Conservation (phyloP, 92 coral and sea anemone genomes). For the Bergia puertoricense region DNA sequence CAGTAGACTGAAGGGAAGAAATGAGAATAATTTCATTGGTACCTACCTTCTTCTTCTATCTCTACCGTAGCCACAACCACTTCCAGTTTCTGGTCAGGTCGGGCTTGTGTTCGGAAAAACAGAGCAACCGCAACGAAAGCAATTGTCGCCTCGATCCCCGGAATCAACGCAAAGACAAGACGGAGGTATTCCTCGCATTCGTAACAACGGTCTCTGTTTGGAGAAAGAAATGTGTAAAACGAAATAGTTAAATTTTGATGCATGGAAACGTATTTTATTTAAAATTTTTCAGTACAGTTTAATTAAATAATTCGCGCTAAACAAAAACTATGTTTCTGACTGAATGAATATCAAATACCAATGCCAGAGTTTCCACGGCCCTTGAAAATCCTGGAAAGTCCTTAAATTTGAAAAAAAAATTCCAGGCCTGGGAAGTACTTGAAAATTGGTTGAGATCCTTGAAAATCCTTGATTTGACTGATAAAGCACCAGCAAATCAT, state of each 20-base stretch:
- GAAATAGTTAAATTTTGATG: background rate
- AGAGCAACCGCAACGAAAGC: slow-evolving; percentile 78
- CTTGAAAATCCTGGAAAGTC: too few relatives aligned
- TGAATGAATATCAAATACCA: too few relatives aligned
- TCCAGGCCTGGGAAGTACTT: too few relatives aligned
- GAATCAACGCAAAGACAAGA: slow-evolving; percentile 72
- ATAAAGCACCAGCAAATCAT: too few relatives aligned
- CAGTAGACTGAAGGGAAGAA: too few relatives aligned
- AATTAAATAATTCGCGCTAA: too few relatives aligned
- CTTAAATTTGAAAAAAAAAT: too few relatives aligned
- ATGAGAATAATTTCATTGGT: background rate
- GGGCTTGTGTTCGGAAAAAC: slow-evolving; percentile 50
- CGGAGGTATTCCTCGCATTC: slow-evolving; percentile 76
- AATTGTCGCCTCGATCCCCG: slow-evolving; percentile 83
- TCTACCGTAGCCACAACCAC: slow-evolving; percentile 19
- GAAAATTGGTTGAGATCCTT: too few relatives aligned
- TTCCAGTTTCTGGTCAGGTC: background rate
- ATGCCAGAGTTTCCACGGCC: too few relatives aligned
- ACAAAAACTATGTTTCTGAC: too few relatives aligned
- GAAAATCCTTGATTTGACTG: too few relatives aligned
- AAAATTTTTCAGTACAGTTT: background rate
- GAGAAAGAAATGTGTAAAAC: background rate
- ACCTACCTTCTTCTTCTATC: slow-evolving; percentile 4
- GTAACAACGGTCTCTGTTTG: slow-evolving; percentile 56
- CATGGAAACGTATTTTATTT: background rate